phyloP scores from a whole-genome alignment of 2,113 vertebrate species.

The Peromyscus maniculatus region DNA sequence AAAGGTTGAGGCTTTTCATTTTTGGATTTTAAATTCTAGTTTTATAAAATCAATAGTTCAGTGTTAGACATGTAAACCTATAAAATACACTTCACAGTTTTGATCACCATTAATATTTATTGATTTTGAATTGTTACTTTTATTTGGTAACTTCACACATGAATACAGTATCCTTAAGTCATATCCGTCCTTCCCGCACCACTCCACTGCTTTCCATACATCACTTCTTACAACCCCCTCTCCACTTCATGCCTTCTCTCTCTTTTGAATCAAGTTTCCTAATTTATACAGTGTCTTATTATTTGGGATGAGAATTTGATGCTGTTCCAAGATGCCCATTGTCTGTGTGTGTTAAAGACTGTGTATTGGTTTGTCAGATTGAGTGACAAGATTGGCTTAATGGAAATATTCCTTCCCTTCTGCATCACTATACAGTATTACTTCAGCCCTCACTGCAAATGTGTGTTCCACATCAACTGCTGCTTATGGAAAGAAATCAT shows the following conservation, averaged over 20 bases:
- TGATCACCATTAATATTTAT: neutral
- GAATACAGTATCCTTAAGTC: neutral
- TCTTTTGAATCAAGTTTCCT: neutral
- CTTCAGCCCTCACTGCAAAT: constrained; percentile 68
- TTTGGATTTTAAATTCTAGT: neutral
- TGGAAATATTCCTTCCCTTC: constrained; percentile 66
- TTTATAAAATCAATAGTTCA: neutral
- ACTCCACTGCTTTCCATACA: neutral
- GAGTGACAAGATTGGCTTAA: constrained; percentile 41
- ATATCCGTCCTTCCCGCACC: fast-evolving
- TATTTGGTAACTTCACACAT: neutral
- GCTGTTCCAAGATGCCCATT: neutral
- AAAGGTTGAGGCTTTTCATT: neutral
- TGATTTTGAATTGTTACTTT: neutral
- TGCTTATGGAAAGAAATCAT: constrained; percentile 62
- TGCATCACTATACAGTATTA: constrained; percentile 31
- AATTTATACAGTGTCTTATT: neutral
- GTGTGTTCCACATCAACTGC: constrained; percentile 54
- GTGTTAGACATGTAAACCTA: neutral
- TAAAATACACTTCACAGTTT: neutral
- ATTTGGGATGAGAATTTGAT: neutral
- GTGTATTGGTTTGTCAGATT: constrained; percentile 29
- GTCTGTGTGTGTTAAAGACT: constrained; percentile 46
- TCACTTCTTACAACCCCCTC: neutral
- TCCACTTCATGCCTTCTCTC: neutral